Evolutionary conservation across 35 echinoderm and acorn worm genomes (phyloP).

Genomic region (Ophioderma brevispina): DNA sequence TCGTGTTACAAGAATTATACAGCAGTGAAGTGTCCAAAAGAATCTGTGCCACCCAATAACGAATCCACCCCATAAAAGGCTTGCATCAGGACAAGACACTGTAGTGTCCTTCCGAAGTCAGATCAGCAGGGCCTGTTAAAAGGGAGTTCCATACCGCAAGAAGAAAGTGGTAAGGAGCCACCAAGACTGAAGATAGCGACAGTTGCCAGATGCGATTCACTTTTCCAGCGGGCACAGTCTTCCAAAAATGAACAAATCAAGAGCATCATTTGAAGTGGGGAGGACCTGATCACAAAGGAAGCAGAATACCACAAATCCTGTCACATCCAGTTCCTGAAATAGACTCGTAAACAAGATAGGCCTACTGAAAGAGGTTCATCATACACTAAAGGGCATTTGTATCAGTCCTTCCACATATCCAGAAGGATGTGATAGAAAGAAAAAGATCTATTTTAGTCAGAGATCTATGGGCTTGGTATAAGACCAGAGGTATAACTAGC

Average conservation of each 20-base stretch:
- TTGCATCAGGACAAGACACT: constrained; percentile 54
- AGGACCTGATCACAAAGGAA: constrained; percentile 70
- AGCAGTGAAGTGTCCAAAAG: constrained; percentile 63
- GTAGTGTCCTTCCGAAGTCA: constrained; percentile 54
- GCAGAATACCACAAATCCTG: constrained; percentile 78
- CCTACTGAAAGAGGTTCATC: constrained; percentile 2
- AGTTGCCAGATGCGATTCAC: constrained; percentile 50
- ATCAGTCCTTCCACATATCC: constrained; percentile 3
- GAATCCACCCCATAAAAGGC: constrained; percentile 19
- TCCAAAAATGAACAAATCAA: constrained; percentile 69
- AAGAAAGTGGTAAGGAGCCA: constrained; percentile 58
- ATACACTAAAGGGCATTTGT: constrained; percentile 61
- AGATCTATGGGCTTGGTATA: constrained; percentile 23
- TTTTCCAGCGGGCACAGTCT: constrained; percentile 26
- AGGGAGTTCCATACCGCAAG: constrained; percentile 52
- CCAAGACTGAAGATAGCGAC: constrained; percentile 49
- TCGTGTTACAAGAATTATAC: constrained; percentile 68
- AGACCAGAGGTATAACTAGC: constrained; percentile 26
- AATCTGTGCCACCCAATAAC: constrained; percentile 9
- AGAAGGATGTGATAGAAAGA: constrained; percentile 31
- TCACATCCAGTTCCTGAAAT: constrained; percentile 28
- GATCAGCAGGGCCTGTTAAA: constrained; percentile 63
- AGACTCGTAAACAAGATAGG: constrained; percentile 38
- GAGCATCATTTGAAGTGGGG: constrained; percentile 41
- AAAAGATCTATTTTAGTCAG: constrained; percentile 30